Evolutionary conservation across 2,888 invertebrate genomes (phyloP).

Genomic region (Aplocera efformata): DNA sequence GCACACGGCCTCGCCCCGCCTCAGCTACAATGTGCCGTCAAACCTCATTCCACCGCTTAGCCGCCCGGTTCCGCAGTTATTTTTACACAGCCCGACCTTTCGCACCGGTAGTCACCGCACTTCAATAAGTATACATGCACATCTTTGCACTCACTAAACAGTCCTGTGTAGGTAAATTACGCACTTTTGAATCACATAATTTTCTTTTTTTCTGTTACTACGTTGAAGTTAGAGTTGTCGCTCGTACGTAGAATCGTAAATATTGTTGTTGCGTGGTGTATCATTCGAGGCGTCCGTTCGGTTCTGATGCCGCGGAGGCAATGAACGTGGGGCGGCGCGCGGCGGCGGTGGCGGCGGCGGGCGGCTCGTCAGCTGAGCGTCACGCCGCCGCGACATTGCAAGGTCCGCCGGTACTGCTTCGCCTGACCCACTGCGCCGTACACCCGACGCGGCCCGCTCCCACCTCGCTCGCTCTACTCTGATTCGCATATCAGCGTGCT

Average conservation of each 20-base stretch:
- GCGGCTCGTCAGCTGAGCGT: slow-evolving; percentile 79
- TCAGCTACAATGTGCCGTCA: slow-evolving; percentile 78
- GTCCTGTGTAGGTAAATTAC: slow-evolving; percentile 29
- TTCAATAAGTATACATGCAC: slow-evolving; percentile 62
- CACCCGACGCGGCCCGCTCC: slow-evolving; percentile 31
- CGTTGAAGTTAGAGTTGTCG: slow-evolving; percentile 15
- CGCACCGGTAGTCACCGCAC: slow-evolving; percentile 78
- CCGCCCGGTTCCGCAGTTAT: slow-evolving; percentile 79
- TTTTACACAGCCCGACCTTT: slow-evolving; percentile 80
- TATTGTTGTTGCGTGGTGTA: slow-evolving; percentile 34
- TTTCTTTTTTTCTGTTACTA: slow-evolving; percentile 19
- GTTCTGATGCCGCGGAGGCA: slow-evolving; percentile 83
- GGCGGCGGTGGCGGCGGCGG: slow-evolving; percentile 58
- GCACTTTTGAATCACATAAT: slow-evolving; percentile 46
- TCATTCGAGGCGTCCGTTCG: slow-evolving; percentile 64
- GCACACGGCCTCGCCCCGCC: slow-evolving; percentile 78
- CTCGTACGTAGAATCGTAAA: slow-evolving; percentile 33
- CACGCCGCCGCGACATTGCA: slow-evolving; percentile 80
- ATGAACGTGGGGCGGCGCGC: slow-evolving; percentile 82
- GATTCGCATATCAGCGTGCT: slow-evolving; percentile 9
- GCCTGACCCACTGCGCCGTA: slow-evolving; percentile 73
- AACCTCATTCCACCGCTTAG: slow-evolving; percentile 79
- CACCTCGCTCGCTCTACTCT: slow-evolving; percentile 15
- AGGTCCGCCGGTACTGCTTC: slow-evolving; percentile 75
- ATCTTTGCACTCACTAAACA: slow-evolving; percentile 62